phyloP scores from a whole-genome alignment of 2,113 vertebrate species.

The Marmota flaviventris region DNA sequence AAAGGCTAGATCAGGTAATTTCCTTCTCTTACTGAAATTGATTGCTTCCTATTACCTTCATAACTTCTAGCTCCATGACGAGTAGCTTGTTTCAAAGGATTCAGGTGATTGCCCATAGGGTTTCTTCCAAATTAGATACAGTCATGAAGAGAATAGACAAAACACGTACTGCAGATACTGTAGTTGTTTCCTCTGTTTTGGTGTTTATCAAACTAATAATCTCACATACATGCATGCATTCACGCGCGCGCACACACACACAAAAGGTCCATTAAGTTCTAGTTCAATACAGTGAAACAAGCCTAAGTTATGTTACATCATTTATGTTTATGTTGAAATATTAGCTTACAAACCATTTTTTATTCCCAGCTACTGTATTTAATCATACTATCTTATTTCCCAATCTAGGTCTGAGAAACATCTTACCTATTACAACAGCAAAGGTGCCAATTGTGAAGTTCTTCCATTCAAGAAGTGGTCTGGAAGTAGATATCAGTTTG shows the following conservation, averaged over 20 bases:
- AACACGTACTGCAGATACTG: background rate
- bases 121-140: background rate
- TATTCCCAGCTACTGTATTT: background rate
- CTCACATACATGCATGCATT: accelerated
- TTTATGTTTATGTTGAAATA: background rate
- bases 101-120: background rate
- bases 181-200: background rate
- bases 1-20: background rate
- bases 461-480: conserved; percentile 94
- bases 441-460: conserved; percentile 99
- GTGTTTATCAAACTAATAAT: background rate
- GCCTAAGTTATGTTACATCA: background rate
- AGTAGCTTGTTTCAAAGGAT: background rate
- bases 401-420: conserved; percentile 92
- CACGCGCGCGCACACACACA: accelerated
- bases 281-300: background rate
- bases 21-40: background rate
- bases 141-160: background rate
- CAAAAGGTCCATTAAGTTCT: too few relatives aligned
- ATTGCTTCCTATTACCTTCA: background rate
- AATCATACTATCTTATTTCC: conserved; percentile 59
- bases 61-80: background rate
- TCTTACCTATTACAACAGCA: conserved; percentile 96
- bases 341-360: background rate
- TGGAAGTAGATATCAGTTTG: conserved; percentile 97